Base-by-base conservation (phyloP, 2,797 vertebrate species). In the Eremophila alpestris region DNA sequence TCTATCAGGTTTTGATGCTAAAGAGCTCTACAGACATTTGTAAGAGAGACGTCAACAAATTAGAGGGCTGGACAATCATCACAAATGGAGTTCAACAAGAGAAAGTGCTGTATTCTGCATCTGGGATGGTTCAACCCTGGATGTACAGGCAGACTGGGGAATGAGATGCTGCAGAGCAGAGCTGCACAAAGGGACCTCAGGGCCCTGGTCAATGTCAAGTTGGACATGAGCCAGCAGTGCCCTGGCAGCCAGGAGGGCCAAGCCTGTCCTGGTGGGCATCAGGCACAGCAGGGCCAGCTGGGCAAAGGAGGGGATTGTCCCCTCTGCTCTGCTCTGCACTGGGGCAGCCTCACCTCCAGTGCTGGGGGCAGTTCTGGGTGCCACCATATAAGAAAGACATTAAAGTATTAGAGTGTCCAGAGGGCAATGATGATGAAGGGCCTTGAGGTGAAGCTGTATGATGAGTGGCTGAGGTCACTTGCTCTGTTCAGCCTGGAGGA, bases 141-240 rank as follows among this genome's bases (percentile, higher is more conserved):
- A 11, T 29, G 16, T 38, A n/a, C 0, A 1, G 52, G 38, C 32
- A 59, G 27, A 6, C 23, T 59, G 46, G 3, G 29, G 38, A 76
- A 68, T 9, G 54, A 76, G 54, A 14, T 23, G 23, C n/a, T 38
- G 62, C 5, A 38, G 16, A 32, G 38, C 62, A 43, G 45, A 0
- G 8, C 22, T 1, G 1, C 12, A 18, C 1, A 59, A 4, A 59
- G n/a, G 5, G 8, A 27, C 12, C 23, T 52, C 18, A 12, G 27
- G 10, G 6, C 36, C 45, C 70, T 67, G 63, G 23, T 38, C 4
- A 0, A 0, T 38, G 46, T 0, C 46, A 23, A 16, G 2, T 1
- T n/a, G 27, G 0, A 16, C n/a, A 11, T 13, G 23, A 59, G 27
- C 0, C 82, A 85, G 54, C 82, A 76, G 62, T 52, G 71, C 23